phyloP scores from a whole-genome alignment of 2,888 invertebrate genomes.

The Liopterus haemorrhoidalis region DNA sequence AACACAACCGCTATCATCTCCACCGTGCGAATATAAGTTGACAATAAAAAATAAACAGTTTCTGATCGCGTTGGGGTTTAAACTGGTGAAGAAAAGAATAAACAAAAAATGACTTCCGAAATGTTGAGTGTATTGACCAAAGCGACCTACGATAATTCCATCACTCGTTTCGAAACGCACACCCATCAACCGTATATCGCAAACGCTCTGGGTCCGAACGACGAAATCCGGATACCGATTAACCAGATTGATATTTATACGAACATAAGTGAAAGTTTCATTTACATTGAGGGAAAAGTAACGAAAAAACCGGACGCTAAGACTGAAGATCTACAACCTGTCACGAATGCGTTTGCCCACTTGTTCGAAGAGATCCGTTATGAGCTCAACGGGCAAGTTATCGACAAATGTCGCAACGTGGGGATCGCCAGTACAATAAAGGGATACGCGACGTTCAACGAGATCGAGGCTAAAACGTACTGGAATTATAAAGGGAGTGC shows the following conservation, averaged over 20 bases:
- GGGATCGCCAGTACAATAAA: constrained; percentile 38
- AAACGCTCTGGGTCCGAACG: constrained; percentile 32
- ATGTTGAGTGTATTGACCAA: constrained; percentile 25
- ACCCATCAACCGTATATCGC: constrained; percentile 32
- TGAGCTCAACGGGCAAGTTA: constrained; percentile 38
- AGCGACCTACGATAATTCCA: constrained; percentile 28
- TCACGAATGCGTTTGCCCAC: constrained; percentile 34
- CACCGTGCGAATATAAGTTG: too few relatives aligned
- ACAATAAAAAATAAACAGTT: constrained; percentile 3
- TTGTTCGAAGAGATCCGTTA: constrained; percentile 39
- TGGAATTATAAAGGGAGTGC: too few relatives aligned
- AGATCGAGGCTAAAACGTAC: constrained; percentile 29
- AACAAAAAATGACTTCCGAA: constrained; percentile 16
- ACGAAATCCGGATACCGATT: constrained; percentile 36
- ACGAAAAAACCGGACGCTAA: too few relatives aligned
- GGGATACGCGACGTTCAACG: constrained; percentile 36
- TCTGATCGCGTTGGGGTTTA: constrained; percentile 7
- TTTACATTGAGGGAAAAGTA: constrained; percentile 32
- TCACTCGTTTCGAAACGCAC: constrained; percentile 31
- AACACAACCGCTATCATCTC: too few relatives aligned
- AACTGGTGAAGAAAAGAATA: not conserved
- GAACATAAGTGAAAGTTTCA: constrained; percentile 30
- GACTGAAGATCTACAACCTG: too few relatives aligned
- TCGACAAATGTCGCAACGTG: constrained; percentile 37
- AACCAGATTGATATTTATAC: constrained; percentile 33